These are phyloP conservation scores for Cyprinodon brontotheroides DNA, from an alignment of 2,113 vertebrate species.

Conservation along the genomic window DNA sequence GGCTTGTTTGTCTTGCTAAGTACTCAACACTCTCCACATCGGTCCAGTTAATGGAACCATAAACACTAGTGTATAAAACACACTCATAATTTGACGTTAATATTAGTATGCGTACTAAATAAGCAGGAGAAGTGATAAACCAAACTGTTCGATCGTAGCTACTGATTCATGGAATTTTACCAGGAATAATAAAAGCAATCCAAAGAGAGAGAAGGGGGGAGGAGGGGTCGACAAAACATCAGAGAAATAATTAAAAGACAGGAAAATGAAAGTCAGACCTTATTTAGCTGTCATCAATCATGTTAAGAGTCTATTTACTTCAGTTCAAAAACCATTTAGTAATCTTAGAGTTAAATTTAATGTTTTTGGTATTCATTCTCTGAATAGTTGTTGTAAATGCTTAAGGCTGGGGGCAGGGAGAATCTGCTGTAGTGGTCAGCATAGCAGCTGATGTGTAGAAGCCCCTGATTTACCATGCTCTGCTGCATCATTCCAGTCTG, in stretches of 20 bases:
- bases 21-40: slow-evolving; percentile 20
- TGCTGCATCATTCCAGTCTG: too few species aligned
- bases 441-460: too few species aligned
- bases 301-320: not conserved
- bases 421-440: too few species aligned
- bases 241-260: not conserved
- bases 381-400: not conserved
- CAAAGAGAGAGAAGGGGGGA: not conserved
- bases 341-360: not conserved
- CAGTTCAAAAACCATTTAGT: slow-evolving; percentile 1
- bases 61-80: slow-evolving; percentile 47
- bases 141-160: slow-evolving; percentile 5
- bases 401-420: too few species aligned
- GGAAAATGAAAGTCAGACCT: not conserved
- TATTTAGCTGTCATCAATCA: too few species aligned
- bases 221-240: not conserved
- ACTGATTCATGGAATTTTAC: slow-evolving; percentile 32
- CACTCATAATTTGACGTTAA: slow-evolving; percentile 27
- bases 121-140: slow-evolving; percentile 37
- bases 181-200: slow-evolving; percentile 13
- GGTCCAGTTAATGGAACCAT: slow-evolving; percentile 50
- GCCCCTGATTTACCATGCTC: too few species aligned
- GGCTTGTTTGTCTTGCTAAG: slow-evolving; percentile 23
- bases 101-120: slow-evolving; percentile 29
- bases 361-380: not conserved